Evolutionary conservation across 2,113 vertebrate species (phyloP).

Genomic region (Bufo gargarizans): DNA sequence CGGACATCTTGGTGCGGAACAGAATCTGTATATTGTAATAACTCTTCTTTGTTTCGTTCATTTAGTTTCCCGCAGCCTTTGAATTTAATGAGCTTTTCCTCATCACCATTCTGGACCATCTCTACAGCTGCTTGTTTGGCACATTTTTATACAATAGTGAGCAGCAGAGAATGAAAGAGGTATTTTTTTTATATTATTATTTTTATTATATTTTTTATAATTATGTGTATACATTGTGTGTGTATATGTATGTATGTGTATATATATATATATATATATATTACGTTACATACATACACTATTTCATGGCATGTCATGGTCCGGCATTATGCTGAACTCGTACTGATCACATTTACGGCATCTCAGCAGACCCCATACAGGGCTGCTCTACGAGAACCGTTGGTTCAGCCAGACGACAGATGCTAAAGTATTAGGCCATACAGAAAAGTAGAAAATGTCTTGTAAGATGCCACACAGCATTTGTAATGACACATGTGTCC

Average conservation of each 20-base stretch:
- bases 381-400: neutral
- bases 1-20: too few relatives aligned
- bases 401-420: neutral
- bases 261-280: too few relatives aligned
- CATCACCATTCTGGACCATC: constrained; percentile 92
- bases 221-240: too few relatives aligned
- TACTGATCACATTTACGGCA: neutral
- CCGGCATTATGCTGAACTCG: neutral
- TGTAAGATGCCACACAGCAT: neutral
- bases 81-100: constrained; percentile 96
- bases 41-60: constrained; percentile 42
- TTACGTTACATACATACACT: too few relatives aligned
- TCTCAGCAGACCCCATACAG: neutral
- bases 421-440: neutral
- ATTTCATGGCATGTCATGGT: too few relatives aligned
- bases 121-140: constrained; percentile 96
- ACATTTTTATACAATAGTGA: constrained; percentile 95
- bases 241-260: too few relatives aligned
- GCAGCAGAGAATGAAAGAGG: constrained; percentile 84
- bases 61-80: constrained; percentile 93
- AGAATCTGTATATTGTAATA: neutral
- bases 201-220: too few relatives aligned
- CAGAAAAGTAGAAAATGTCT: neutral
- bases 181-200: constrained; percentile 54
- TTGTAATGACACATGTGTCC: neutral